phyloP scores from a whole-genome alignment of 2,113 vertebrate species.

The Hypocryptadius cinnamomeus region DNA sequence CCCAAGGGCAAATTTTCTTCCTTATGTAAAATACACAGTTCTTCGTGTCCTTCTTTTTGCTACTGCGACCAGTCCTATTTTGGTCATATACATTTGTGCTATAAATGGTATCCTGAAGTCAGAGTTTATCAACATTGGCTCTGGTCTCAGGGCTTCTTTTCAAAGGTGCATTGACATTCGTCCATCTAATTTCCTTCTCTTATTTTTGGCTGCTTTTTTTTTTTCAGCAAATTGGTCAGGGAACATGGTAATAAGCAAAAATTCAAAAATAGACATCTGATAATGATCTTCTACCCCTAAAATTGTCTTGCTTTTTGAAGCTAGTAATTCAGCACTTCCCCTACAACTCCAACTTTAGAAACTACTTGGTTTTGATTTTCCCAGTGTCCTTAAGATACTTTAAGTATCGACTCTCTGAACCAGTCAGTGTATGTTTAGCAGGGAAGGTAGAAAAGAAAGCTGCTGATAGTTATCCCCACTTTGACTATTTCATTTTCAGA shows the following conservation, averaged over 20 bases:
- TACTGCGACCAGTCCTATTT: slow-evolving; percentile 27
- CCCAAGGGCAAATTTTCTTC: slow-evolving; percentile 25
- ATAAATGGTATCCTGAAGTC: slow-evolving; percentile 40
- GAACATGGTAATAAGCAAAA: slow-evolving; percentile 20
- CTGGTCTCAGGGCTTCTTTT: not conserved
- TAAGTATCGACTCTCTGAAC: not conserved
- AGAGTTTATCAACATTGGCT: slow-evolving; percentile 33
- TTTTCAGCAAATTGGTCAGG: slow-evolving; percentile 1
- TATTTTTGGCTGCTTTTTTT: not conserved
- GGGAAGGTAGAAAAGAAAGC: not conserved
- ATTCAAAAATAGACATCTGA: slow-evolving; percentile 2
- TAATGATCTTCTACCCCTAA: slow-evolving; percentile 11
- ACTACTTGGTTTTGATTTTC: not conserved
- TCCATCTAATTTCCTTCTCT: slow-evolving; percentile 13
- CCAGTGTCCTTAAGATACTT: not conserved
- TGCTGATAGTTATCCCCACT: not conserved
- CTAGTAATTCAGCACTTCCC: not conserved
- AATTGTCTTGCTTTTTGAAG: not conserved
- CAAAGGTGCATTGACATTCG: slow-evolving; percentile 30
- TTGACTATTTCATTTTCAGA: not conserved
- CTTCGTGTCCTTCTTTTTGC: slow-evolving; percentile 4
- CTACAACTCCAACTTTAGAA: not conserved
- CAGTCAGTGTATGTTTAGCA: not conserved
- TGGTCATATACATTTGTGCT: slow-evolving; percentile 27
- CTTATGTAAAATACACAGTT: not conserved